phyloP scores from a whole-genome alignment of 2,888 invertebrate species.

The Lasioglossum leucozonium region DNA sequence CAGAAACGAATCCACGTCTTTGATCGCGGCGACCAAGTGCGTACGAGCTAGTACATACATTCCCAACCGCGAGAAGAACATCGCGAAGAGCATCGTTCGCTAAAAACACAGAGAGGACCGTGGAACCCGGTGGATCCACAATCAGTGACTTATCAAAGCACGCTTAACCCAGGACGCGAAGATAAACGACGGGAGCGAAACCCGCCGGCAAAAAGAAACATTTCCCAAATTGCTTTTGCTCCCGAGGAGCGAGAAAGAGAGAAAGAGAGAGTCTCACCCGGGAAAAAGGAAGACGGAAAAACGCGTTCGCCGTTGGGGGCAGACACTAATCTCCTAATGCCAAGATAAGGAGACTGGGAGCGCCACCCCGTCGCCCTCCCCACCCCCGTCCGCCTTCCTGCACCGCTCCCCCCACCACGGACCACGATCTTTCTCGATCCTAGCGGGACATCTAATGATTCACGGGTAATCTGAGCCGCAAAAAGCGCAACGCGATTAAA shows the following conservation, averaged over 20 bases:
- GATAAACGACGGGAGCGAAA: constrained; percentile 41
- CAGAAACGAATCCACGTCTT: too few relatives aligned
- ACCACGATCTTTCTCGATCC: constrained; percentile 75
- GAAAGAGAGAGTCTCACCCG: background rate
- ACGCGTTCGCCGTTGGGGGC: constrained; percentile 41
- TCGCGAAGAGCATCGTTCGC: background rate
- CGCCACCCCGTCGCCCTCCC: constrained; percentile 8
- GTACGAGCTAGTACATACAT: background rate
- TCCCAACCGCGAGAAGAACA: background rate
- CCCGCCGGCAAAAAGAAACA: constrained; percentile 47
- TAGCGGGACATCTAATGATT: constrained; percentile 77
- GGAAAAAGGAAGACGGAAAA: constrained; percentile 51
- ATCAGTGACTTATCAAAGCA: constrained; percentile 43
- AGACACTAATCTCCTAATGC: constrained; percentile 80
- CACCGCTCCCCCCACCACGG: constrained; percentile 39
- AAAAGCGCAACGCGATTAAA: constrained; percentile 84
- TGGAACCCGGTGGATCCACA: background rate
- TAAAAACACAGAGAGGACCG: background rate
- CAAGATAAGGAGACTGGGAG: constrained; percentile 79
- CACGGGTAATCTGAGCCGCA: constrained; percentile 84
- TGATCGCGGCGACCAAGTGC: too few relatives aligned
- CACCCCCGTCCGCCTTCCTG: constrained; percentile 49
- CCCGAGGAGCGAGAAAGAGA: constrained; percentile 23
- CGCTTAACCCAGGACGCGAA: constrained; percentile 34
- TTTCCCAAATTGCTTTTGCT: constrained; percentile 58